Evolutionary conservation across 2,113 vertebrate species (phyloP).

Genomic region (Trogon surrucura): DNA sequence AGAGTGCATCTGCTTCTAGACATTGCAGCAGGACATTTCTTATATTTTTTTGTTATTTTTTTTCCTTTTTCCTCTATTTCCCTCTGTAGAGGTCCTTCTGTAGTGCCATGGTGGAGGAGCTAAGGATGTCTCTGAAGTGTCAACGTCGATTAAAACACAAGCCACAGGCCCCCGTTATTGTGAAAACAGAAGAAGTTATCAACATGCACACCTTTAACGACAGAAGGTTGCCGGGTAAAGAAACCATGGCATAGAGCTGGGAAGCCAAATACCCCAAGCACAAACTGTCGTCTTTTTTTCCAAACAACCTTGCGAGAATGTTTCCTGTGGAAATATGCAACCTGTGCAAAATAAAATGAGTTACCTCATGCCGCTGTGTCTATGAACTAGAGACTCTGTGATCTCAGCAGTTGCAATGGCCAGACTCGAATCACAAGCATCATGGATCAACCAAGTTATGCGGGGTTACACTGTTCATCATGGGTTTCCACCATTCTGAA

Average conservation of each 20-base stretch:
- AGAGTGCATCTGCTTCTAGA: constrained; percentile 18
- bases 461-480: constrained; percentile 79
- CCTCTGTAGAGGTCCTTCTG: constrained; percentile 92
- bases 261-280: constrained; percentile 83
- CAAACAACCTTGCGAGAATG: constrained; percentile 92
- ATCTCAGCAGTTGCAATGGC: constrained; percentile 80
- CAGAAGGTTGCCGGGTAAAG: constrained; percentile 99
- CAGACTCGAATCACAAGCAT: constrained; percentile 81
- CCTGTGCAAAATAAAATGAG: constrained; percentile 93
- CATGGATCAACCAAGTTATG: constrained; percentile 78
- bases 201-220: constrained; percentile 99
- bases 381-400: constrained; percentile 87
- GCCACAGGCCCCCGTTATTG: constrained; percentile 93
- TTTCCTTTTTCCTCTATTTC: constrained; percentile 58
- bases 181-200: constrained; percentile 99
- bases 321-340: constrained; percentile 99
- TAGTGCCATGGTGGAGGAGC: constrained; percentile 96
- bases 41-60: background rate
- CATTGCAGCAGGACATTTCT: background rate
- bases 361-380: constrained; percentile 93
- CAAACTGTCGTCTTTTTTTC: constrained; percentile 85
- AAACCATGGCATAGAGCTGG: constrained; percentile 96
- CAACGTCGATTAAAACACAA: constrained; percentile 98
- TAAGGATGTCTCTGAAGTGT: constrained; percentile 97
- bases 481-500: constrained; percentile 80